These are phyloP conservation scores for Clarias pachynema DNA, from an alignment of 2,797 vertebrate species.

Conservation along the genomic window DNA sequence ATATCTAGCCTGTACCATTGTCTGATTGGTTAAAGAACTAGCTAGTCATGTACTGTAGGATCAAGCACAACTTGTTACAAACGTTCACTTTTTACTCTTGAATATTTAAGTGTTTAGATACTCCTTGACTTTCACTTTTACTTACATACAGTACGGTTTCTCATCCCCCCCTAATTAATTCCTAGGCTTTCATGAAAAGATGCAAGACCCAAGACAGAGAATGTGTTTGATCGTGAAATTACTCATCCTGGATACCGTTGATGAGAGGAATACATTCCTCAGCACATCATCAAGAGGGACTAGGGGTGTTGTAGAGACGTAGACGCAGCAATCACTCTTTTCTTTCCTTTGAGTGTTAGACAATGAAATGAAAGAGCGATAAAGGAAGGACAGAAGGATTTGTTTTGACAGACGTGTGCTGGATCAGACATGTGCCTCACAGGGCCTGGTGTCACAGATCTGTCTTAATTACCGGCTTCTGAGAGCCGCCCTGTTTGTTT, in stretches of 20 bases:
- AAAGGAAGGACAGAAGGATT: conserved; percentile 23
- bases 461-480: conserved; percentile 61
- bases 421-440: conserved; percentile 42
- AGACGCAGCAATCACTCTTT: conserved; percentile 1
- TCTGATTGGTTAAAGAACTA: not conserved
- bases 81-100: not conserved
- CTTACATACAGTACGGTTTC: not conserved
- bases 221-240: conserved; percentile 46
- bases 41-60: too few species aligned
- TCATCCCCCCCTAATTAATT: conserved; percentile 33
- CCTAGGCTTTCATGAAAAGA: conserved; percentile 26
- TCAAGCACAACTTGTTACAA: not conserved
- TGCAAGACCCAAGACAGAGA: conserved; percentile 47
- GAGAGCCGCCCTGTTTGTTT: conserved; percentile 57
- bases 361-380: conserved; percentile 6
- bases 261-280: conserved; percentile 47
- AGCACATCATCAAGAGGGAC: conserved; percentile 37
- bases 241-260: conserved; percentile 47
- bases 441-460: conserved; percentile 58
- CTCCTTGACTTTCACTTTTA: not conserved
- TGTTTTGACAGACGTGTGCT: conserved; percentile 47
- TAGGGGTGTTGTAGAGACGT: not conserved
- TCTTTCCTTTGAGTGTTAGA: conserved; percentile 1
- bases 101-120: not conserved
- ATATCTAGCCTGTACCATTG: too few species aligned